Evolutionary conservation across 1,140 invertebrate species (phyloP), one percentile per base, ranked within the genome.

Genomic region (Cotesia glomerata): DNA sequence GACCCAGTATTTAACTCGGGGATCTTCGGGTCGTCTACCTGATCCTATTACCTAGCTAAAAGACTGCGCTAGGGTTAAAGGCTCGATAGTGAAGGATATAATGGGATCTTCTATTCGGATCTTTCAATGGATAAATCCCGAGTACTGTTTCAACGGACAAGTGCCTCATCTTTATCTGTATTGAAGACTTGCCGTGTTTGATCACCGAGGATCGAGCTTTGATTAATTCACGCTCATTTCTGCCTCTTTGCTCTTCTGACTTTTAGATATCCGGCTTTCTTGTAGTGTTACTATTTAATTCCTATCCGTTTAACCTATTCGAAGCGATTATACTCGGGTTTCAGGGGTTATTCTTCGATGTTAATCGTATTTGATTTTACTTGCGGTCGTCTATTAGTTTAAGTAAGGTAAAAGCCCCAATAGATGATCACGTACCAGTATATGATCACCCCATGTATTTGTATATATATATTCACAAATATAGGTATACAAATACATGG

Each of bases 1-100:
- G 78, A 70, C 72, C 65, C 72, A 73, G 26, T 59, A 61, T 56
- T 32, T 54, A 73, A 74, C 76, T 77, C 74, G 72, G 72, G 52
- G 61, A 71, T 62, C 67, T 61, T 70, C 14, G 36, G 45, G 54
- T 61, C 39, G 26, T 68, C 26, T n/a, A 69, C 34, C 35, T 59
- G 76, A 79, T 79, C 77, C 76, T 62, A 80, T 80, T 80, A 77
- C 75, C 72, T 68, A 49, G 34, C n/a, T 59, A 62, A 45, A 11
- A 62, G 69, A 64, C 61, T 75, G 65, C 56, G 67, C 39, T 39
- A 45, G 74, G 32, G 4, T 14, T 39, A 39, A 66, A 5, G 16
- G 26, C 26, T 26, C 1, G 26, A 26, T 26, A 16, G 56, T 58
- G 56, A 58, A 58, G 56, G 56, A 58, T 58, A 58, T 58, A 58